Conservation (phyloP, 1,140 invertebrate species). For the Octopus sinensis region DNA sequence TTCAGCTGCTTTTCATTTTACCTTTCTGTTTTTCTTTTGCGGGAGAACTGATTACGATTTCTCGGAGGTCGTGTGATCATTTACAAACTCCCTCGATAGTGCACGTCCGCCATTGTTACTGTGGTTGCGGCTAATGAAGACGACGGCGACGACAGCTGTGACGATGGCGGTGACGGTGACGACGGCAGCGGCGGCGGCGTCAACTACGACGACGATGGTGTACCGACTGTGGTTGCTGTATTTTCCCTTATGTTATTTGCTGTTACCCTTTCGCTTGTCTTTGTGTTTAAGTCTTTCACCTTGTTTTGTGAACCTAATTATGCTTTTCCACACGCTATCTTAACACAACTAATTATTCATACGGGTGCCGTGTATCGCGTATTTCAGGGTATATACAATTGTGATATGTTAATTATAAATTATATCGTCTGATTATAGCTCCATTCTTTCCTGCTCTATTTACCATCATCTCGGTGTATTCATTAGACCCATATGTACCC, state of each 20-base stretch:
- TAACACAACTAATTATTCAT: conserved; percentile 21
- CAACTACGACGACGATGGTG: conserved; percentile 12
- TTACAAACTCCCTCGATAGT: too few species aligned
- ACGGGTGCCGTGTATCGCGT: too few species aligned
- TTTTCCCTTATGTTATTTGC: too few species aligned
- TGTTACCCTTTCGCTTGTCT: too few species aligned
- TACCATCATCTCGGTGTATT: background rate
- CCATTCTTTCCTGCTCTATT: background rate
- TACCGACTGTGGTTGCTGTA: conserved; percentile 12
- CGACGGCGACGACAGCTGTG: conserved; percentile 20
- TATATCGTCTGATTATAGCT: background rate
- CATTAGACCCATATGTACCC: conserved; percentile 1
- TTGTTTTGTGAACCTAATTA: conserved; percentile 17
- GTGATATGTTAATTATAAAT: conserved; percentile 5
- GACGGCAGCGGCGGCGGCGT: background rate
- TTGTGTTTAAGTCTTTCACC: background rate
- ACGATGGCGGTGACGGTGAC: too few species aligned
- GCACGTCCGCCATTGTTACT: too few species aligned
- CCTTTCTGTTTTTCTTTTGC: too few species aligned
- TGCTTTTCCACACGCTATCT: conserved; percentile 21
- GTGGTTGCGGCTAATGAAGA: conserved; percentile 19
- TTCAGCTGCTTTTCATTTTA: too few species aligned
- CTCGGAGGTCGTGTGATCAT: background rate
- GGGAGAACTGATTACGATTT: too few species aligned
- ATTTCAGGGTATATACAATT: background rate